These are phyloP conservation scores for Brachyhypopomus gauderio DNA, from an alignment of 2,113 vertebrate genomes.

Conservation along the genomic window DNA sequence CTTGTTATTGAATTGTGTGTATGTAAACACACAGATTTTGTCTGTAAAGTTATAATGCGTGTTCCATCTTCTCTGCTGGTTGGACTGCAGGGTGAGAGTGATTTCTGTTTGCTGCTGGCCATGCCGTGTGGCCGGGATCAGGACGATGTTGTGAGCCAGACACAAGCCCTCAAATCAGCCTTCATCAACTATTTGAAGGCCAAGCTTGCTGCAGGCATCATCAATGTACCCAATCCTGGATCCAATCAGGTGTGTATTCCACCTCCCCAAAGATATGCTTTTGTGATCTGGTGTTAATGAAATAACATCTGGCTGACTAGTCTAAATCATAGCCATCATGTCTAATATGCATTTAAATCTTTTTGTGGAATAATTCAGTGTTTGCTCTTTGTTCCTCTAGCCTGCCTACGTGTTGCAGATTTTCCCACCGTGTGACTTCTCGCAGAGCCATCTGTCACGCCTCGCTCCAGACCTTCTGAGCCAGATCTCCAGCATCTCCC, in stretches of 20 bases:
- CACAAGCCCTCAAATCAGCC: slow-evolving; percentile 90
- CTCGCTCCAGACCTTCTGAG: slow-evolving; percentile 94
- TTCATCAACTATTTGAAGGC: slow-evolving; percentile 98
- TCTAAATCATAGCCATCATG: too few relatives aligned
- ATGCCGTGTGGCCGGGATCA: slow-evolving; percentile 97
- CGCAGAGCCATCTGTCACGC: slow-evolving; percentile 93
- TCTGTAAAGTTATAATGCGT: not conserved
- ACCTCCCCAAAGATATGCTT: too few relatives aligned
- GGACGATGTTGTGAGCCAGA: slow-evolving; percentile 95
- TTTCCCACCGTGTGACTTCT: slow-evolving; percentile 97
- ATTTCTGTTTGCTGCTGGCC: slow-evolving; percentile 94
- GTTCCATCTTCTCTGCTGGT: not conserved
- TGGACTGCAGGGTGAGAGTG: slow-evolving; percentile 85
- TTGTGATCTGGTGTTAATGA: too few relatives aligned
- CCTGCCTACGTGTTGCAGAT: slow-evolving; percentile 98
- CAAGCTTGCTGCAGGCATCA: slow-evolving; percentile 96
- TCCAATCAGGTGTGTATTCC: slow-evolving; percentile 87
- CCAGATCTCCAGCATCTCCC: slow-evolving; percentile 97
- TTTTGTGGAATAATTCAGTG: too few relatives aligned
- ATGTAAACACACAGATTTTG: not conserved
- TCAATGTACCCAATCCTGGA: slow-evolving; percentile 97
- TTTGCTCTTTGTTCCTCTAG: slow-evolving; percentile 63
- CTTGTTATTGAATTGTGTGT: too few relatives aligned
- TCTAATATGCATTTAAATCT: too few relatives aligned
- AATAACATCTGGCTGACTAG: too few relatives aligned